Evolutionary conservation across 2,797 vertebrate genomes (phyloP).

Genomic region (Oreonectes daqikongensis): DNA sequence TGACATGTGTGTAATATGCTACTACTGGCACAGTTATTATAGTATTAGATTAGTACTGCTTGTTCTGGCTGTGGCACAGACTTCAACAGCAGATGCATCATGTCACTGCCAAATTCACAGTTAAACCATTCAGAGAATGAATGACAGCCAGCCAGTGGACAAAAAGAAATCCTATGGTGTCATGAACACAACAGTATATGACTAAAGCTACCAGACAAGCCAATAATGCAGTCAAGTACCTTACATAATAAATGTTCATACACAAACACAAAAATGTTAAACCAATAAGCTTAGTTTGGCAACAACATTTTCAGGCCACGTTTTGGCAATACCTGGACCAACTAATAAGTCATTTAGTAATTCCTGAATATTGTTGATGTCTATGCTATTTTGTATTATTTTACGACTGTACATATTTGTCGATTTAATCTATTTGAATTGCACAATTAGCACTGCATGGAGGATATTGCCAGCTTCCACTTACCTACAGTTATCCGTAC

Average conservation of each 20-base stretch:
- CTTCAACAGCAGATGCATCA: slow-evolving; percentile 27
- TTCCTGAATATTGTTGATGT: not conserved
- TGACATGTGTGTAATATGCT: not conserved
- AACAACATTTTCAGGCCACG: slow-evolving; percentile 2
- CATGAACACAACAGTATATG: not conserved
- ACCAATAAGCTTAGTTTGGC: slow-evolving; percentile 12
- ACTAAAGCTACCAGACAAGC: not conserved
- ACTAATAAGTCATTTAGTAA: not conserved
- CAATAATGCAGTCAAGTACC: not conserved
- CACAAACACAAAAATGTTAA: slow-evolving; percentile 11
- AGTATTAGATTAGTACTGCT: slow-evolving; percentile 7
- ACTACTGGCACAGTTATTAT: not conserved
- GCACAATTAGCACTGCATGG: not conserved
- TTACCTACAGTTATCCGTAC: slow-evolving; percentile 48
- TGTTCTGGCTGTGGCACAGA: slow-evolving; percentile 20
- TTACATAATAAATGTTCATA: slow-evolving; percentile 12
- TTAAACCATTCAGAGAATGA: slow-evolving; percentile 26
- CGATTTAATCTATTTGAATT: not conserved
- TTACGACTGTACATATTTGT: not conserved
- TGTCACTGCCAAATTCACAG: slow-evolving; percentile 35
- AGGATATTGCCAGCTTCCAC: slow-evolving; percentile 34
- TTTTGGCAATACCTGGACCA: slow-evolving; percentile 2
- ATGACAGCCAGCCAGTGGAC: not conserved
- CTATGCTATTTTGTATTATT: not conserved
- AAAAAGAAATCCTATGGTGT: not conserved